Evolutionary conservation across 2,113 vertebrate species (phyloP).

Genomic region (Fregata magnificens): DNA sequence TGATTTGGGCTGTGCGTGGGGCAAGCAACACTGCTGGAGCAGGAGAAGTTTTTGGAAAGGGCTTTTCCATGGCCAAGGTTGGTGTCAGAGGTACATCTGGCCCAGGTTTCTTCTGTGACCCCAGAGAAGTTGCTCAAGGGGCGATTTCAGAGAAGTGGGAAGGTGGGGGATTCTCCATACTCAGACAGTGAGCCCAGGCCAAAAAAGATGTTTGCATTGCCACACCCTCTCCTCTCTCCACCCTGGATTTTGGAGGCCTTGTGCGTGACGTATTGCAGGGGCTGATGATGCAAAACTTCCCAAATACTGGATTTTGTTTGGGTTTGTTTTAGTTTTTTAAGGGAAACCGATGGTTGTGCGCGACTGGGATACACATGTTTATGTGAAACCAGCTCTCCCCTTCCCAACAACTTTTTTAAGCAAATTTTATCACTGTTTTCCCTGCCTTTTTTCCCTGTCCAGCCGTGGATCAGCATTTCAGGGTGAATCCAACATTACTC

Average conservation of each 20-base stretch:
- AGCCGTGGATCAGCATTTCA: background rate
- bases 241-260: background rate
- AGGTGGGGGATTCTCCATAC: background rate
- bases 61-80: background rate
- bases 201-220: background rate
- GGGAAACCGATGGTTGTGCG: accelerated
- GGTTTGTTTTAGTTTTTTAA: accelerated
- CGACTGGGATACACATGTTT: accelerated
- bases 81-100: background rate
- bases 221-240: background rate
- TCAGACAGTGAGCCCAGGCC: accelerated
- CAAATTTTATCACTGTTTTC: background rate
- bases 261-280: background rate
- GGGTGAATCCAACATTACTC: background rate
- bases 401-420: background rate
- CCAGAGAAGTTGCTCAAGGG: background rate
- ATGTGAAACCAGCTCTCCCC: background rate
- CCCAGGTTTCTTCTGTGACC: background rate
- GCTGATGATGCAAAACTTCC: background rate
- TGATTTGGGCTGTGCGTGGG: accelerated
- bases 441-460: background rate
- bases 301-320: background rate
- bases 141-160: background rate
- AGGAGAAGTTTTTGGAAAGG: background rate
- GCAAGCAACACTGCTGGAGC: background rate